phyloP scores from a whole-genome alignment of 2,797 vertebrate genomes.

The Xiphorhynchus erythropygius region DNA sequence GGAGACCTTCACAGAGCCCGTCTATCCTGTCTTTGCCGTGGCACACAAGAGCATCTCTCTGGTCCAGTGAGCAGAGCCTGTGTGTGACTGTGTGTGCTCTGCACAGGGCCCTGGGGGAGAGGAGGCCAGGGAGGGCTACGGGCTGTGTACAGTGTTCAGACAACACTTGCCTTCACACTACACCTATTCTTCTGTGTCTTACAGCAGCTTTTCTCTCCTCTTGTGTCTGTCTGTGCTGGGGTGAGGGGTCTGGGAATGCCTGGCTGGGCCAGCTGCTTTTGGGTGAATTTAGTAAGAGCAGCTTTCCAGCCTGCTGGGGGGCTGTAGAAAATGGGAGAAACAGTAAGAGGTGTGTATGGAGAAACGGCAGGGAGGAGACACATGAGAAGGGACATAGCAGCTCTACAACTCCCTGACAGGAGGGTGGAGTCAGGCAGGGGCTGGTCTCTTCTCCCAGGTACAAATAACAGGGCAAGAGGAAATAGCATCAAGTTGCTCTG shows the following conservation, averaged over 20 bases:
- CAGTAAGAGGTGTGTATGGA: neutral
- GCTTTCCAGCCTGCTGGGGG: neutral
- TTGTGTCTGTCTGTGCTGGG: accelerated
- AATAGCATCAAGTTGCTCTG: neutral
- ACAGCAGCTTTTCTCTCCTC: neutral
- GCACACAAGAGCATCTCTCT: slow-evolving; percentile 85
- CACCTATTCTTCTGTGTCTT: neutral
- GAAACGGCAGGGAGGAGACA: neutral
- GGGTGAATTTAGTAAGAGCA: neutral
- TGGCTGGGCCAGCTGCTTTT: neutral
- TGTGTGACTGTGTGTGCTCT: neutral
- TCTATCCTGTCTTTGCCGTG: slow-evolving; percentile 87
- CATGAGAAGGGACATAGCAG: accelerated
- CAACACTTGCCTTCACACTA: neutral
- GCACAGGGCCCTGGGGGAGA: neutral
- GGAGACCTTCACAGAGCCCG: slow-evolving; percentile 75
- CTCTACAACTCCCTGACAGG: neutral
- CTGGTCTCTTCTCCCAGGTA: neutral
- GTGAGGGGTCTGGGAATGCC: accelerated
- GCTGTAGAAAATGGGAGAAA: neutral
- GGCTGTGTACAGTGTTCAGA: neutral
- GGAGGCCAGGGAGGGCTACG: neutral
- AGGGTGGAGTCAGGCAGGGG: neutral
- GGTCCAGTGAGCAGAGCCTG: neutral
- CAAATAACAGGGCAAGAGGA: neutral